Conservation (phyloP, 2,797 vertebrate species). For the Lacerta agilis region DNA sequence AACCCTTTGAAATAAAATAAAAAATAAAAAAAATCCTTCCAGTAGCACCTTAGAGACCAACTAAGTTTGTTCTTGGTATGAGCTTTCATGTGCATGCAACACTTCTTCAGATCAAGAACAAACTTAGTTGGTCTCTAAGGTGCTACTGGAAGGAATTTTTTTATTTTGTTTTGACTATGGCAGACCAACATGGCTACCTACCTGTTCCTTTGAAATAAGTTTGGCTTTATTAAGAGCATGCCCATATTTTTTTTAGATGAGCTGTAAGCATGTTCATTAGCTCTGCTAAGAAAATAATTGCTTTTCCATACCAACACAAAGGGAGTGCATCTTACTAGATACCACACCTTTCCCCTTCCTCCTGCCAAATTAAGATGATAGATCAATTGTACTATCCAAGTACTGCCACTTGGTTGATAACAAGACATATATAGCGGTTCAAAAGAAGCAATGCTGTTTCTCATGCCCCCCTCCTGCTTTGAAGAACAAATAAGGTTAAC, state of each 20-base stretch:
- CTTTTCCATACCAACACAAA: neutral
- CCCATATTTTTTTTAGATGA: neutral
- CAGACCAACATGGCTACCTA: no score
- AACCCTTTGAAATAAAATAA: no score
- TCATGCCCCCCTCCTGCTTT: slow-evolving; percentile 26
- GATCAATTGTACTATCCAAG: neutral
- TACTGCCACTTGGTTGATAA: slow-evolving; percentile 32
- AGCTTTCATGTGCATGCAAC: no score
- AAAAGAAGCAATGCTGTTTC: neutral
- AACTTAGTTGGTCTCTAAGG: no score
- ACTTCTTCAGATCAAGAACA: no score
- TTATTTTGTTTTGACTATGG: no score
- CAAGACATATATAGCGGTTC: neutral
- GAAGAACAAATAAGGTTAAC: slow-evolving; percentile 41
- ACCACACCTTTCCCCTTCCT: neutral
- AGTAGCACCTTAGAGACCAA: no score
- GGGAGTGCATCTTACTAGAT: neutral
- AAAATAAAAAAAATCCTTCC: no score
- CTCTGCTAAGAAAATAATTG: neutral
- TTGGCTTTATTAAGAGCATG: neutral
- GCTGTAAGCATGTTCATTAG: neutral
- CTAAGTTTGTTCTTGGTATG: no score
- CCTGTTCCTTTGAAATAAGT: neutral
- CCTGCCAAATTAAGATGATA: slow-evolving; percentile 32
- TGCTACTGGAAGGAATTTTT: no score